Base-by-base conservation (phyloP, 2,888 invertebrate species). In the Tanytarsus gracilentus region DNA sequence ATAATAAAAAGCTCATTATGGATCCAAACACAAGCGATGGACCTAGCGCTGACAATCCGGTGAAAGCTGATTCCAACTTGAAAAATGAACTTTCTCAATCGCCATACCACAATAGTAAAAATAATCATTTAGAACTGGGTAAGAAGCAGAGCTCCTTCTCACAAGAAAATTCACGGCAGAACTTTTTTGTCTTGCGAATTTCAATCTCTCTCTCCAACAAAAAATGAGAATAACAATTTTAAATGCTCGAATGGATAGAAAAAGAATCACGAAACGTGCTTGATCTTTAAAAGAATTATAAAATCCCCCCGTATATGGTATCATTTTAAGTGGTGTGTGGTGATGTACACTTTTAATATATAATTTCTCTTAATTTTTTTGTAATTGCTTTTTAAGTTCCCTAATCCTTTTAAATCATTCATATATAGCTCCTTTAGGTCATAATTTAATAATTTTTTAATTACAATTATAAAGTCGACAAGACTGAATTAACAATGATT, bases 111-210 rank as follows among this genome's bases (percentile, higher is more conserved):
- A 64, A 63, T 29, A 58, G 30, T 30, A 39, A 36, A 39, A 33
- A 36, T 65, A 66, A 66, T 65, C 64, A 66, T 63, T 66, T 64
- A 64, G 60, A 60, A 36, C 64, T 66, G 63, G 67, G 67, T 68
- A 67, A 67, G 66, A 61, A 62, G 48, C 39, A 11, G n/a, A n/a
- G 33, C n/a, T 33, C n/a, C n/a, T 33, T 33, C 6, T 33, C n/a
- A 33, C n/a, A 11, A 33, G n/a, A 33, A 33, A 33, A 33, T 33
- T n/a, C n/a, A n/a, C n/a, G n/a, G n/a, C n/a, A n/a, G n/a, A n/a
- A n/a, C n/a, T n/a, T n/a, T n/a, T n/a, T n/a, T n/a, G n/a, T n/a
- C n/a, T n/a, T n/a, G 9, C 30, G 30, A 30, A 30, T 30, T 30
- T 7, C 30, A 30, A 9, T 30, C 11, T 30, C 8, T 30, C n/a